Conservation (phyloP, 2,888 invertebrate genomes). For the Tachina lurida region DNA sequence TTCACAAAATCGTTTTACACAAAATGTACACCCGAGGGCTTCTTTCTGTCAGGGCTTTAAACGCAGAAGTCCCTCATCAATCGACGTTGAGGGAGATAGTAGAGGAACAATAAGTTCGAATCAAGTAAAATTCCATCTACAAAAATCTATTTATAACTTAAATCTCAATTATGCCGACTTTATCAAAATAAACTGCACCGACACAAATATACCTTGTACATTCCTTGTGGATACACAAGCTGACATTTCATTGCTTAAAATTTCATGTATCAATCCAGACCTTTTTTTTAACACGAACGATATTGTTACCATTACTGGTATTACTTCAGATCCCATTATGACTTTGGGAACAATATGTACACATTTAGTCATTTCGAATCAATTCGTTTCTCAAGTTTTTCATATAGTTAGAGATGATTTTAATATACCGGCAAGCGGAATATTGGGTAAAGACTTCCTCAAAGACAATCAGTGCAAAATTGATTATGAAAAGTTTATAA, state of each 20-base stretch:
- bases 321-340: neutral
- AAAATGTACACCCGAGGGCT: too few relatives aligned
- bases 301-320: slow-evolving; percentile 1
- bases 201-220: too few relatives aligned
- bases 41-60: too few relatives aligned
- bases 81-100: neutral
- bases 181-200: too few relatives aligned
- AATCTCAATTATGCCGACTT: too few relatives aligned
- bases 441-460: neutral
- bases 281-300: neutral
- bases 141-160: too few relatives aligned
- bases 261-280: neutral
- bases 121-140: too few relatives aligned
- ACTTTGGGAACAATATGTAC: neutral
- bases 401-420: slow-evolving; percentile 21
- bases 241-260: too few relatives aligned
- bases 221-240: too few relatives aligned
- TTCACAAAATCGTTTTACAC: too few relatives aligned
- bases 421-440: neutral
- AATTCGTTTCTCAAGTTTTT: slow-evolving; percentile 19
- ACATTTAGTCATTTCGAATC: slow-evolving; percentile 15
- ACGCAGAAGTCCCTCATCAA: too few relatives aligned
- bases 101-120: too few relatives aligned
- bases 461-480: slow-evolving; percentile 31
- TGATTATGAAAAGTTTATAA: slow-evolving; percentile 9